A percentile compares a stretch with the other conserved stretches of the same genome.
These are phyloP conservation scores for Sebastes nivosus DNA, from an alignment of 2,797 vertebrate genomes.

Conservation along the genomic window DNA sequence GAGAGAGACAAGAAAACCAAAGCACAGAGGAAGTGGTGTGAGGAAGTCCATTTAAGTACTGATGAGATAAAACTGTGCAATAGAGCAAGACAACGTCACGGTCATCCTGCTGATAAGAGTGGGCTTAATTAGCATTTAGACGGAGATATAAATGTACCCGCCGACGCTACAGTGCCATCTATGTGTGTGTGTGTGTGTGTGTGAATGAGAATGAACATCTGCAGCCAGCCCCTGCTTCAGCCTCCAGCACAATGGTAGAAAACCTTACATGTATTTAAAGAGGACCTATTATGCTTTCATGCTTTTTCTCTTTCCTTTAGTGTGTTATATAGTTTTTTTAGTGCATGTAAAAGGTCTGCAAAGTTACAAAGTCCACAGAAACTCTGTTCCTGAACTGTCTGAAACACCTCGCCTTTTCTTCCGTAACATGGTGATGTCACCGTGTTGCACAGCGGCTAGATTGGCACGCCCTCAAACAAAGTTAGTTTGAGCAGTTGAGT, in stretches of 20 bases:
- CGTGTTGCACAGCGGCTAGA: no score
- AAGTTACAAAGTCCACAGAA: no score
- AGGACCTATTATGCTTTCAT: no score
- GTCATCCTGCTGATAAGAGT: not conserved
- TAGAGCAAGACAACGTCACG: not conserved
- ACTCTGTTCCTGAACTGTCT: no score
- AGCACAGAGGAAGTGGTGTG: constrained; percentile 15
- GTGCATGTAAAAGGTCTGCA: no score
- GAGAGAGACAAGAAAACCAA: not conserved
- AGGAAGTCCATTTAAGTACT: constrained; percentile 4
- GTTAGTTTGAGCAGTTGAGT: no score
- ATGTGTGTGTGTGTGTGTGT: not conserved
- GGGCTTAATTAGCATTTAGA: not conserved
- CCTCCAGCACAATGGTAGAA: not conserved
- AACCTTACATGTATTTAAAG: not conserved
- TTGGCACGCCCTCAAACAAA: no score
- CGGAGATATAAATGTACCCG: not conserved
- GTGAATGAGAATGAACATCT: not conserved
- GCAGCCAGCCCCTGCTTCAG: not conserved
- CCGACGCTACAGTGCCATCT: not conserved
- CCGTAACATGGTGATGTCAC: no score
- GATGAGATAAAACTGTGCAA: not conserved
- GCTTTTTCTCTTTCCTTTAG: no score
- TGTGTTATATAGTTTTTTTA: no score
- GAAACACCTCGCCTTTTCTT: no score